phyloP scores from a whole-genome alignment of 2,797 vertebrate genomes.

The Spondyliosoma cantharus region DNA sequence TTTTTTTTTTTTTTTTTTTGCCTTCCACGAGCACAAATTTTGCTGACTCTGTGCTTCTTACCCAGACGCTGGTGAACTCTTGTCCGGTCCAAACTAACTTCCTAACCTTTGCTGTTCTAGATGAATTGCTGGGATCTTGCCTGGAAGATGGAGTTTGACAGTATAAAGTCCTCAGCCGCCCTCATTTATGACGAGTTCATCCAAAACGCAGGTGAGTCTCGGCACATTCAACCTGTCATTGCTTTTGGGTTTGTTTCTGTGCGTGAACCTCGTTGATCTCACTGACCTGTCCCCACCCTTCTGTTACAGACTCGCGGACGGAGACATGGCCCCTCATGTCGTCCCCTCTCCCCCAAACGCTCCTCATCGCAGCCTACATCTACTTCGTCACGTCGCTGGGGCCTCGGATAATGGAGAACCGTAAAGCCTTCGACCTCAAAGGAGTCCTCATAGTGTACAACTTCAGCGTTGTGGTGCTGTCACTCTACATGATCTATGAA shows the following conservation, averaged over 20 bases:
- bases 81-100: not conserved
- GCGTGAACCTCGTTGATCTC: not conserved
- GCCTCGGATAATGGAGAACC: constrained; percentile 95
- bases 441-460: constrained; percentile 91
- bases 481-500: constrained; percentile 96
- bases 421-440: constrained; percentile 93
- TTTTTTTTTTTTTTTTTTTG: too few relatives aligned
- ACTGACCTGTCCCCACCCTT: not conserved
- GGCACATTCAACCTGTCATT: not conserved
- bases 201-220: constrained; percentile 89
- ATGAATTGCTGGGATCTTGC: constrained; percentile 30
- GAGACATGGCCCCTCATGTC: constrained; percentile 93
- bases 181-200: constrained; percentile 91
- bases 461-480: constrained; percentile 91
- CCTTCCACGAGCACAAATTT: too few relatives aligned
- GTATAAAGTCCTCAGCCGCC: constrained; percentile 88
- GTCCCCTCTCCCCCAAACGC: constrained; percentile 90
- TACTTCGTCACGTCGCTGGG: constrained; percentile 93
- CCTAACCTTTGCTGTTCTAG: constrained; percentile 19
- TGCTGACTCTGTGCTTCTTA: not conserved
- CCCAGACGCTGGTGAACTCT: not conserved
- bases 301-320: constrained; percentile 88
- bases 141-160: constrained; percentile 88
- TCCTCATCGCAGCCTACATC: constrained; percentile 90
- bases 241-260: not conserved